phyloP scores from a whole-genome alignment of 2,113 vertebrate species.

The Elaphurus davidianus region DNA sequence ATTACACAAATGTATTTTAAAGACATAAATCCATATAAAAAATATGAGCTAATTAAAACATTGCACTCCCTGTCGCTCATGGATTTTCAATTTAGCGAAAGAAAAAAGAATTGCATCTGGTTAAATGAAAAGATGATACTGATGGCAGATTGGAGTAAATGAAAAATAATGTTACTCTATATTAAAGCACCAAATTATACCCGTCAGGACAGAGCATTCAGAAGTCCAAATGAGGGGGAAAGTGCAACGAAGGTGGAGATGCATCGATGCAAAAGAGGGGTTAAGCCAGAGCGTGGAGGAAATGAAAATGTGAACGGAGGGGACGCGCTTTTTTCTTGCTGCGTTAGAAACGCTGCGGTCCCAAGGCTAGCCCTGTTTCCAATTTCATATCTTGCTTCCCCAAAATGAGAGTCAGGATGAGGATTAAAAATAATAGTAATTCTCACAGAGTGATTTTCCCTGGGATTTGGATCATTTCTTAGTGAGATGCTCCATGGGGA shows the following conservation, averaged over 20 bases:
- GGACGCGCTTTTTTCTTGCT: neutral
- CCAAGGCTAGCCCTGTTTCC: neutral
- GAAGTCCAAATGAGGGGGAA: constrained; percentile 57
- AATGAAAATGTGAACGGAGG: constrained; percentile 34
- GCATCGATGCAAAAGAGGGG: neutral
- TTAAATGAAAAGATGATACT: constrained; percentile 80
- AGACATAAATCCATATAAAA: constrained; percentile 80
- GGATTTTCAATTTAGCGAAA: constrained; percentile 75
- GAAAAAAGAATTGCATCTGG: constrained; percentile 74
- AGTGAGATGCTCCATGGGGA: neutral
- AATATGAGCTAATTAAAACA: constrained; percentile 83
- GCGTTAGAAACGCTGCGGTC: neutral
- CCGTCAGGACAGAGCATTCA: constrained; percentile 66
- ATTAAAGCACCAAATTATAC: constrained; percentile 72
- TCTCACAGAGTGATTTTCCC: neutral
- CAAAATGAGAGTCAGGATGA: neutral
- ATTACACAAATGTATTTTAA: constrained; percentile 79
- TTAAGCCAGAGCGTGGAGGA: constrained; percentile 42
- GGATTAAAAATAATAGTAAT: neutral
- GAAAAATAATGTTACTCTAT: constrained; percentile 80
- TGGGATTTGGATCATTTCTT: neutral
- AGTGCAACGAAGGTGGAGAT: neutral
- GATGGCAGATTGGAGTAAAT: constrained; percentile 76
- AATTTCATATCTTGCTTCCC: neutral
- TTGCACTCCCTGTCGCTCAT: constrained; percentile 76